These are phyloP conservation scores for Pyrgilauda ruficollis DNA, from an alignment of 2,113 vertebrate genomes.

Conservation along the genomic window DNA sequence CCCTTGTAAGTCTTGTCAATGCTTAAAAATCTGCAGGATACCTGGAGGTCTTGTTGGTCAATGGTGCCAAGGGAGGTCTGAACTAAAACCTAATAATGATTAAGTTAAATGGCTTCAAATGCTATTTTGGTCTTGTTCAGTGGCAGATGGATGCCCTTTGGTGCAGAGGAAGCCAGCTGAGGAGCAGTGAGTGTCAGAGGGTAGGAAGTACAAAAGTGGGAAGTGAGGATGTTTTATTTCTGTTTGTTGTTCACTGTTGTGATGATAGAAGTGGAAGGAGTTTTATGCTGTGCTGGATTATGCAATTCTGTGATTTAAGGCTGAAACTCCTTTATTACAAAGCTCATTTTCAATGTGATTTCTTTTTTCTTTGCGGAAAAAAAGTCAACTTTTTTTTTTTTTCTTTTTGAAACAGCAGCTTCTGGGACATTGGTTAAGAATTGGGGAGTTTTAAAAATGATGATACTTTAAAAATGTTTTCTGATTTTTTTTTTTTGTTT, in stretches of 20 bases:
- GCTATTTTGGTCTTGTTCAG: constrained; percentile 10
- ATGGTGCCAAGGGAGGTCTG: constrained; percentile 21
- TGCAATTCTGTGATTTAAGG: not conserved
- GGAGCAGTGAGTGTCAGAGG: fast-evolving
- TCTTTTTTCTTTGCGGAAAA: not conserved
- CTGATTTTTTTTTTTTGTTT: not conserved
- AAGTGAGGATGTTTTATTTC: not conserved
- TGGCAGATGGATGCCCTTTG: not conserved
- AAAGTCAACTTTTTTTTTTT: not conserved
- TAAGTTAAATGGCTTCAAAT: constrained; percentile 65
- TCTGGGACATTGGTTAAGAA: not conserved
- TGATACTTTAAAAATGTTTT: not conserved
- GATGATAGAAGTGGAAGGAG: not conserved
- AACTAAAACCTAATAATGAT: constrained; percentile 57
- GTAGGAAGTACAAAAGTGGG: fast-evolving
- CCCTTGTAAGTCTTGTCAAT: not conserved
- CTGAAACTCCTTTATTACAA: not conserved
- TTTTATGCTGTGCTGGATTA: not conserved
- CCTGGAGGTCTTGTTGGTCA: constrained; percentile 37
- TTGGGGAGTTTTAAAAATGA: not conserved
- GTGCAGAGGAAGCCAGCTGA: not conserved
- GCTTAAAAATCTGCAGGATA: constrained; percentile 52
- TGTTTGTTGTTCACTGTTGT: not conserved
- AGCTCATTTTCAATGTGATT: not conserved
- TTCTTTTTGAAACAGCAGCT: not conserved